A percentile compares a stretch with the other conserved stretches of the same genome.
These are phyloP conservation scores for Boloria selene DNA, from an alignment of 2,888 invertebrate species.

Conservation along the genomic window DNA sequence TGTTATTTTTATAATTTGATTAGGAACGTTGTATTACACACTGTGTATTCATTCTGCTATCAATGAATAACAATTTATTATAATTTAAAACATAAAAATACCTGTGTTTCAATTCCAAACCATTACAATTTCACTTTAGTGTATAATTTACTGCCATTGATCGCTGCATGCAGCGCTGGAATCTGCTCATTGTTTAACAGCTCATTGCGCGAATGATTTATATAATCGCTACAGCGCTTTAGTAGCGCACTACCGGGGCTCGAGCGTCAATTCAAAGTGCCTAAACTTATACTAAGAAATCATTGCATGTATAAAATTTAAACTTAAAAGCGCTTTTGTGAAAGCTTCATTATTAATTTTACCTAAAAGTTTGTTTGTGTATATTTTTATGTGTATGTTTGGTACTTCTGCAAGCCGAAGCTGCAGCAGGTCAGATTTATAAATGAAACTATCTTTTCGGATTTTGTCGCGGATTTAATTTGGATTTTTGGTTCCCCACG, in stretches of 20 bases:
- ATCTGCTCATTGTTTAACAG: constrained; percentile 24
- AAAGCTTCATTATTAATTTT: no score
- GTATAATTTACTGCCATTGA: constrained; percentile 9
- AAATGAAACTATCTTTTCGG: no score
- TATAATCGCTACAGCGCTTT: constrained; percentile 23
- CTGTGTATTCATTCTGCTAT: no score
- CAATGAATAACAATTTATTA: background rate
- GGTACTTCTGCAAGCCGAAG: no score
- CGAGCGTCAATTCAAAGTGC: constrained; percentile 1
- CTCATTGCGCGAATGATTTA: constrained; percentile 28
- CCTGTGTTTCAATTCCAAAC: constrained; percentile 2
- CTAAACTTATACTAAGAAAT: background rate
- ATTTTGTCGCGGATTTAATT: no score
- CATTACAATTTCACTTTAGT: constrained; percentile 11
- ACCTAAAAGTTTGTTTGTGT: no score
- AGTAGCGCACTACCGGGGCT: constrained; percentile 12
- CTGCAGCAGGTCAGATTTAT: no score
- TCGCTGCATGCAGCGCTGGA: constrained; percentile 6
- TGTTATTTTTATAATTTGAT: no score
- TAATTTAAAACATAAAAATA: constrained; percentile 1
- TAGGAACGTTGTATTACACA: no score
- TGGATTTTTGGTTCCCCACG: no score
- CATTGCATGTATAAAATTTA: background rate
- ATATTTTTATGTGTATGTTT: no score
- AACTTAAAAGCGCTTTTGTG: background rate